Percentiles rank a stretch among this genome's conserved stretches.
Evolutionary conservation across 2,888 invertebrate species (phyloP).

Genomic region (Serrognathus titanus): DNA sequence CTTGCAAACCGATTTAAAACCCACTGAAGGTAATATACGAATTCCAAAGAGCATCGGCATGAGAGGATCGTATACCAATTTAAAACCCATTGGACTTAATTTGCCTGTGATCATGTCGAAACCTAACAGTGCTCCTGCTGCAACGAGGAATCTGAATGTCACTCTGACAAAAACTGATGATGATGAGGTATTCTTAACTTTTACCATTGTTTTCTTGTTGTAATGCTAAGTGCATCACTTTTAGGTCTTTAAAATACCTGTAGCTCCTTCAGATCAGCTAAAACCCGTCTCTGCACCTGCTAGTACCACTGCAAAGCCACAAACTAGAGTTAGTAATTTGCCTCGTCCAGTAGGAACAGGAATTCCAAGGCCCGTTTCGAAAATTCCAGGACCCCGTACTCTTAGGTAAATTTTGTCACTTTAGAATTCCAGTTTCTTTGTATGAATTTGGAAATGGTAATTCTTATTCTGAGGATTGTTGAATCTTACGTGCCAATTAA

Average conservation of each 20-base stretch:
- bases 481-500: neutral
- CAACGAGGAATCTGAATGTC: slow-evolving; percentile 18
- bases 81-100: slow-evolving; percentile 38
- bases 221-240: slow-evolving; percentile 4
- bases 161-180: slow-evolving; percentile 2
- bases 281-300: slow-evolving; percentile 15
- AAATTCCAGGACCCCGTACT: slow-evolving; percentile 42
- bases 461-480: neutral
- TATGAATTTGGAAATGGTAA: neutral
- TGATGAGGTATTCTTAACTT: neutral
- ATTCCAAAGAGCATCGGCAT: slow-evolving; percentile 41
- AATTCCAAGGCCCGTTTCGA: slow-evolving; percentile 43
- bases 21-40: slow-evolving; percentile 27
- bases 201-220: neutral
- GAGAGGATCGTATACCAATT: slow-evolving; percentile 43
- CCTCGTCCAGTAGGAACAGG: slow-evolving; percentile 41
- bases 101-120: slow-evolving; percentile 30
- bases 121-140: slow-evolving; percentile 9
- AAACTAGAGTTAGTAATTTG: slow-evolving; percentile 38
- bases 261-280: slow-evolving; percentile 10
- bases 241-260: slow-evolving; percentile 15
- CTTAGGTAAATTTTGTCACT: slow-evolving; percentile 29
- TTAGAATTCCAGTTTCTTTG: neutral
- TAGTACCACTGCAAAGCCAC: slow-evolving; percentile 19
- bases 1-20: slow-evolving; percentile 19